Base-by-base conservation (phyloP, 2,888 invertebrate species). In the Lochmaea crataegi region DNA sequence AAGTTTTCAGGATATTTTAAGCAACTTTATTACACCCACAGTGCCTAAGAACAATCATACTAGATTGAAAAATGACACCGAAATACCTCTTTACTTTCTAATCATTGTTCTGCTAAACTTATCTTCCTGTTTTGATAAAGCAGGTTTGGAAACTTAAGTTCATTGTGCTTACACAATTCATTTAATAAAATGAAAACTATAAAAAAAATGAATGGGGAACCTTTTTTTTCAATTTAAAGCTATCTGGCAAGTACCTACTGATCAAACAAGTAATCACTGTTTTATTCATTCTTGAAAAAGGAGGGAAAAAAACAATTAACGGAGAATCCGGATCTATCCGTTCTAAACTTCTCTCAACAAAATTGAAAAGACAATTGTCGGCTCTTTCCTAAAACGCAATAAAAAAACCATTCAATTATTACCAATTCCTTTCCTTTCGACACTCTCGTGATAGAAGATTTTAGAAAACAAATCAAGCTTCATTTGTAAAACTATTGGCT, bases 361-460 rank as follows among this genome's bases (percentile, higher is more conserved):
- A 53, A 63, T 63, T 63, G 61, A 10, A 41, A 60, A 60, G 60
- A 38, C 60, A 60, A 60, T 60, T 60, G 38, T 60, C n/a, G 32
- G 60, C 14, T 63, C 61, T 63, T 63, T 41, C 42, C 2, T 7
- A 22, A 63, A 63, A 42, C 42, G 61, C 18, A 18, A 63, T 63
- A 42, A 63, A 63, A 63, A 18, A n/a, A 10, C 38, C 41, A 63
- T 63, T 63, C 11, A 16, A 63, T 63, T 63, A 63, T 42, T 12
- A 18, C 18, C 18, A 45, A 41, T 63, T 42, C 61, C 18, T 63
- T 41, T 18, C 7, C 61, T 42, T 41, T 42, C 18, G 11, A 63
- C 5, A 53, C 9, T 53, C 9, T 53, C 53, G 2, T 16, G n/a
- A 9, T 12, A 7, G 10, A 32, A 14, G 11, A 1, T 6, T 32